Base-by-base conservation (phyloP, 2,113 vertebrate genomes). In the Xenus cinereus region DNA sequence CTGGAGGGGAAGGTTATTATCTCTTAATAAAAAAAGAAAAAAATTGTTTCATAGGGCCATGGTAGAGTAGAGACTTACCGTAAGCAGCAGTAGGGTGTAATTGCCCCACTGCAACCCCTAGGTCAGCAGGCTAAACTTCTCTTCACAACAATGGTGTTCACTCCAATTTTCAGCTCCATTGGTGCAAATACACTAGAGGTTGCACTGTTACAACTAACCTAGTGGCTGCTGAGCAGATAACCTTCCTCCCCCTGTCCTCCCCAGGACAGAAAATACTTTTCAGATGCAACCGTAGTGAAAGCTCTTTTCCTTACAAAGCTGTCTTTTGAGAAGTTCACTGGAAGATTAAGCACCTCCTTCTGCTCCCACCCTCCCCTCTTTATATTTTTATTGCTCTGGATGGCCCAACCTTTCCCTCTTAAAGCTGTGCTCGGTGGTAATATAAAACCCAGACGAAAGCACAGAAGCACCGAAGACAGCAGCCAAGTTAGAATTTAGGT, bases 401-500 rank as follows among this genome's bases (percentile, higher is more conserved):
- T 84, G 64, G 96, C 79, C 93, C 93, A 96, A 84, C 91, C 79
- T 95, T 78, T 88, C 76, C 68, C 71, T 96, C 84, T 83, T 96
- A 95, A 96, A 90, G 64, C 75, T 84, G 48, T 74, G 53, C 89
- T 93, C 72, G 0, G 76, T 46, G 89, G 95, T 95, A 83, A 89
- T 96, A 97, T 97, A 97, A 97, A 96, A 97, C 62, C 67, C 80
- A 97, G 92, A 84, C 5, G 3, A 95, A 95, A 84, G 63, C 93
- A 59, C 95, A 79, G 83, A 93, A 94, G 77, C 87, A 86, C 72
- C 0, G 2, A 96, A 95, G 89, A 95, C 89, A 95, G 87, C 93
- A 95, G 93, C 95, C 97, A 95, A 92, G 86, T 89, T 91, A 95
- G 93, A 97, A 97, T 97, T 97, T 96, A 96, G 91, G 94, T 95